Evolutionary conservation across 1,140 invertebrate species (phyloP).

Genomic region (Hylyphantes graminicola): DNA sequence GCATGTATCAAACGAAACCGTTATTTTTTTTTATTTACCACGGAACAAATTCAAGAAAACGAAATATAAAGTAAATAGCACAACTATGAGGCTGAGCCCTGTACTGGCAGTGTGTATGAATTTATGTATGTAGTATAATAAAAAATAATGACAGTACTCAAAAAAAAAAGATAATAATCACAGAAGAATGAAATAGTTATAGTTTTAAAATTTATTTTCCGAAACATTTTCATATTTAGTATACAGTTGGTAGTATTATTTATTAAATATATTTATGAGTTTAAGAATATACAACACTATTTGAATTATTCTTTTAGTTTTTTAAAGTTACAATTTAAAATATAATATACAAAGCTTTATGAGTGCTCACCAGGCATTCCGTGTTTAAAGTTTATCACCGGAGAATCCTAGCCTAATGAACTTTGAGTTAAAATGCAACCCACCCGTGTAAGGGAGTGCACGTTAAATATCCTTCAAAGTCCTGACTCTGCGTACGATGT

Average conservation of each 20-base stretch:
- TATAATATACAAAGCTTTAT: background rate
- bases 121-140: background rate
- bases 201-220: background rate
- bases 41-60: background rate
- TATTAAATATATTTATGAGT: background rate
- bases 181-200: background rate
- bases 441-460: too few relatives aligned
- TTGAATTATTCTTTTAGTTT: background rate
- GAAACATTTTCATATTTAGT: background rate
- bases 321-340: background rate
- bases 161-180: background rate
- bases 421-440: too few relatives aligned
- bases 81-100: too few relatives aligned
- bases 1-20: background rate
- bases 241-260: background rate
- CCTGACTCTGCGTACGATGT: too few relatives aligned
- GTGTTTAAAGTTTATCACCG: background rate
- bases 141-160: background rate
- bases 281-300: background rate
- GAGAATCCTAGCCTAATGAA: too few relatives aligned
- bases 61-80: background rate
- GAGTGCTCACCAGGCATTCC: background rate
- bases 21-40: background rate
- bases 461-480: too few relatives aligned
- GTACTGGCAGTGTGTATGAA: background rate